Base-by-base conservation (phyloP, 30 jellyfish, hydroid and myxozoan genomes). In the Mastigias papua region DNA sequence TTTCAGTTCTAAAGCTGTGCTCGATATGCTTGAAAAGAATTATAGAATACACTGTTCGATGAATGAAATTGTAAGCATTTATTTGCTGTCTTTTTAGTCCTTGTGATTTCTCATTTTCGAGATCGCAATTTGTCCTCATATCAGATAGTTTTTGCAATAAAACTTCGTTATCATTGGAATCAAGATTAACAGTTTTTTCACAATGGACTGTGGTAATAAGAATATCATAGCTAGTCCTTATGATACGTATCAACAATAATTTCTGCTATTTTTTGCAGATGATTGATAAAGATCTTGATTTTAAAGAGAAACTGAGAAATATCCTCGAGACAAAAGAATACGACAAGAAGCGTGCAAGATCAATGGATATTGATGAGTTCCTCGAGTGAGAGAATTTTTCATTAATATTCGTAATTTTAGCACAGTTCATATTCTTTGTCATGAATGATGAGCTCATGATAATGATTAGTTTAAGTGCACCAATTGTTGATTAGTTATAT, bases 321-420 rank as follows among this genome's bases (percentile, higher is more conserved):
- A 50, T 93, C 63, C 93, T 93, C 7, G 63, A 5, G 34, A 73
- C 78, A 57, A 82, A 88, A 49, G 97, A 82, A 10, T 93, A 42
- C 48, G 96, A 78, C 89, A 93, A 93, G 75, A 93, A 93, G 57
- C 87, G 98, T 63, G 98, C 98, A 48, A 74, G 98, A 72, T 88
- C 97, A 0, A 93, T 93, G 98, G 98, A 93, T 50, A 88, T 88
- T 23, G 98, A 93, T 69, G 98, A 93, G 61, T 93, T 93, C 50
- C 65, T 93, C 20, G 93, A 54, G 98, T 93, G 67, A 48, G 97
- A 9, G n/a, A 65, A 35, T 63, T 66, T 35, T 63, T 15, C 27
- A 57, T 32, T 46, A 42, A 42, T 4, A 26, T 23, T n/a, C 25
- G 30, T 21, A 26, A 26, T 6, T 69, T 33, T 22, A 69, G n/a